Percentiles rank a stretch among this genome's conserved stretches.
These are phyloP conservation scores for Mactromeris polynyma DNA, from an alignment of 2,888 invertebrate genomes.

Conservation along the genomic window DNA sequence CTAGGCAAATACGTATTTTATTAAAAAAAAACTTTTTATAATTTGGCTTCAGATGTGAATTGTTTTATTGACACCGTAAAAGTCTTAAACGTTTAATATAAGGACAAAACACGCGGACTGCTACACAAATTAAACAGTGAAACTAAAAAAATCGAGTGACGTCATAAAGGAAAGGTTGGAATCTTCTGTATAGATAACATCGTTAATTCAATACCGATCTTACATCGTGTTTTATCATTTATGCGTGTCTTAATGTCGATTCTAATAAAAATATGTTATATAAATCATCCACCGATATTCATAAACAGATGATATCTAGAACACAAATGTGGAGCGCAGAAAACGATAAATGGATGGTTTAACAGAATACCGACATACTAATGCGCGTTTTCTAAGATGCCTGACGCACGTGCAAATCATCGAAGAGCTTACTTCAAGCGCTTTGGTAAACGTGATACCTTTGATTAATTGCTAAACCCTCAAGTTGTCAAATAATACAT, in stretches of 20 bases:
- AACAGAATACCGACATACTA: neutral
- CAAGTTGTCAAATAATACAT: too few relatives aligned
- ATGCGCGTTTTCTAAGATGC: neutral
- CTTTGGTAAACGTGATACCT: too few relatives aligned
- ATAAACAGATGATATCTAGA: conserved; percentile 4
- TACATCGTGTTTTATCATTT: conserved; percentile 1
- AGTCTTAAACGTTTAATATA: too few relatives aligned
- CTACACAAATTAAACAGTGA: too few relatives aligned
- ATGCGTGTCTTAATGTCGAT: neutral
- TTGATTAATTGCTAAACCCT: too few relatives aligned
- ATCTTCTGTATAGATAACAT: neutral
- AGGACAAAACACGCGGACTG: too few relatives aligned
- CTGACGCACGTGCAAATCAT: neutral
- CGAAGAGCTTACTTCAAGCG: too few relatives aligned
- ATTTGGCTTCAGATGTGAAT: too few relatives aligned
- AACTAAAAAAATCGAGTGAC: neutral
- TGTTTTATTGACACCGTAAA: too few relatives aligned
- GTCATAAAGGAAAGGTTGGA: neutral
- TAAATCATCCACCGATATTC: neutral
- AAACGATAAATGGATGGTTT: neutral
- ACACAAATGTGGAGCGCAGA: neutral
- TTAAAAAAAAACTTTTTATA: too few relatives aligned
- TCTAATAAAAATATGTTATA: neutral
- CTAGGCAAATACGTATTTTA: too few relatives aligned
- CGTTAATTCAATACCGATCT: neutral